Evolutionary conservation across 2,797 vertebrate species (phyloP).

Genomic region (Adrianichthys oophorus): DNA sequence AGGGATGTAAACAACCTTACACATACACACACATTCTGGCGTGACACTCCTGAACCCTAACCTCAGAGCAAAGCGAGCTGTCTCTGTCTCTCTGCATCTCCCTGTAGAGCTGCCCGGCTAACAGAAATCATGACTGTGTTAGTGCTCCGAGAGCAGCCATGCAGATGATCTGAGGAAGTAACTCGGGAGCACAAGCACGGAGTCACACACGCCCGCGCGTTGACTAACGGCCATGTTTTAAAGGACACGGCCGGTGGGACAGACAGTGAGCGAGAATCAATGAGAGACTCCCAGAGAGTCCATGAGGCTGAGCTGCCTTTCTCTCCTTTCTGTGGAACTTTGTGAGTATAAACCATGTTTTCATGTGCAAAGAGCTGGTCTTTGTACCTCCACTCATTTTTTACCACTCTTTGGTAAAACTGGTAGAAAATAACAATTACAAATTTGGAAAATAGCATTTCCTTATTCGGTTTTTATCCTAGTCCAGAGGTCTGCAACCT

Average conservation of each 20-base stretch:
- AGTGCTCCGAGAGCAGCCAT: conserved; percentile 48
- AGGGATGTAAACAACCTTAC: conserved; percentile 1
- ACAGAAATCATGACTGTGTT: conserved; percentile 66
- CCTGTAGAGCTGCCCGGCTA: conserved; percentile 35
- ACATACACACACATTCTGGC: neutral
- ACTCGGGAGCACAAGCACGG: conserved; percentile 31
- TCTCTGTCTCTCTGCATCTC: conserved; percentile 2
- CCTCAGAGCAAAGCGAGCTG: conserved; percentile 20
- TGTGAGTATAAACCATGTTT: conserved; percentile 1
- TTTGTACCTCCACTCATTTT: too few species aligned
- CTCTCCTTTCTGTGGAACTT: conserved; percentile 6
- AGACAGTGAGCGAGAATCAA: conserved; percentile 78
- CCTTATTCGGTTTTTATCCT: too few species aligned
- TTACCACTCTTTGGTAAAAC: too few species aligned
- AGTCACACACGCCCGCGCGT: conserved; percentile 56
- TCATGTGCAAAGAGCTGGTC: neutral
- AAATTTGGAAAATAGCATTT: too few species aligned
- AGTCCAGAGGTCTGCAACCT: too few species aligned
- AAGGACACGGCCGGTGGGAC: conserved; percentile 73
- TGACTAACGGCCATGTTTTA: conserved; percentile 77
- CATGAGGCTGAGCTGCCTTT: conserved; percentile 33
- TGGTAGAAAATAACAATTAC: too few species aligned
- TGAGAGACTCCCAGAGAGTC: conserved; percentile 60
- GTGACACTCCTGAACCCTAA: conserved; percentile 18
- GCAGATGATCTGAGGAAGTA: conserved; percentile 56